These are phyloP conservation scores for Bombus superbus DNA, from an alignment of 1,140 invertebrate genomes.

Conservation along the genomic window DNA sequence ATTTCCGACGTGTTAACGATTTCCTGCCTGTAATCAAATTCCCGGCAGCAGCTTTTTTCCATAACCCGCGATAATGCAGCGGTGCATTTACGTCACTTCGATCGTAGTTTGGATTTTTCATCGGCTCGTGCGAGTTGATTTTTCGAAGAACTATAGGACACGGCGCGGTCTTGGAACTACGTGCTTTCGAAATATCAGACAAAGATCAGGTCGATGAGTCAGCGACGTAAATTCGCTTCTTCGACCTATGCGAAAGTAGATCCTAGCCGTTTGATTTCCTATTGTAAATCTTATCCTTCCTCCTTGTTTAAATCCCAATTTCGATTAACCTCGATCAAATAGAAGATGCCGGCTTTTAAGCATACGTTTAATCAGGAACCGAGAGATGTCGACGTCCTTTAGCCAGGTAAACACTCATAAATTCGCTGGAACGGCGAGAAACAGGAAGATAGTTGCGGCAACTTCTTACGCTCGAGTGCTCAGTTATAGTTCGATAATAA, in stretches of 20 bases:
- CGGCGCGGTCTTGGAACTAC: background rate
- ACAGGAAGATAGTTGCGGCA: background rate
- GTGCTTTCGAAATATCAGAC: background rate
- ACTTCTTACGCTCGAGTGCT: background rate
- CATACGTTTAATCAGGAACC: background rate
- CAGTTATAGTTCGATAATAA: slow-evolving; percentile 31
- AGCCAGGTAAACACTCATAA: slow-evolving; percentile 2
- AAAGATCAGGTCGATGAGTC: background rate
- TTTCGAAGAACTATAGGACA: background rate
- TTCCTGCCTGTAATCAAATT: slow-evolving; percentile 35
- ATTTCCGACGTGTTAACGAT: slow-evolving; percentile 34
- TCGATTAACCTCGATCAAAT: background rate
- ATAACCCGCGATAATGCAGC: slow-evolving; percentile 5
- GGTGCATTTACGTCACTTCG: slow-evolving; percentile 8
- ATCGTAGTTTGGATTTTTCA: slow-evolving; percentile 16
- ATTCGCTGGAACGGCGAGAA: background rate
- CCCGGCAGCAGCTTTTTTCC: slow-evolving; percentile 28
- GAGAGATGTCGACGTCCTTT: background rate
- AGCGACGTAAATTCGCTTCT: background rate
- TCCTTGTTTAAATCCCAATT: background rate
- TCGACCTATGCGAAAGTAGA: background rate
- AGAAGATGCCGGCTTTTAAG: background rate
- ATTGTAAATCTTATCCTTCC: background rate
- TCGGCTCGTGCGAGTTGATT: background rate
- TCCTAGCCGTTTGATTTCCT: background rate